Conservation (phyloP, 1,140 invertebrate genomes). For the Druon quercuslanigerum region DNA sequence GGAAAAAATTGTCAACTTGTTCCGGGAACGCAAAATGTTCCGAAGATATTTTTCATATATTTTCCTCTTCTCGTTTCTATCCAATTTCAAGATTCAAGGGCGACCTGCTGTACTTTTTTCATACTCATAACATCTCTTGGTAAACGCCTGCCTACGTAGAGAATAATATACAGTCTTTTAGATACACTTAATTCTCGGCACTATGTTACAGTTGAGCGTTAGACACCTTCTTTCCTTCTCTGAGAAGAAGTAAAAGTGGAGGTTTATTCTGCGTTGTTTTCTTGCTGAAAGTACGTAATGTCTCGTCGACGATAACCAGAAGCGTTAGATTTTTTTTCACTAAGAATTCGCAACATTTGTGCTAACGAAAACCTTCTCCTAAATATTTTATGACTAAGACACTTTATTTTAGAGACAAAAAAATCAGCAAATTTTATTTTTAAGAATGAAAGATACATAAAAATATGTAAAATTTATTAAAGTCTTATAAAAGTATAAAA, state of each 20-base stretch:
- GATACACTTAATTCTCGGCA: constrained; percentile 45
- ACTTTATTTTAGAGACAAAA: neutral
- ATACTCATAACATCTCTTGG: neutral
- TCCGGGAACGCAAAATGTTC: too few species aligned
- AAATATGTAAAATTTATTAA: too few species aligned
- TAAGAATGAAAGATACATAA: too few species aligned
- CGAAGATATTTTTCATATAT: neutral
- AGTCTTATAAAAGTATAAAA: too few species aligned
- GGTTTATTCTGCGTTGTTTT: constrained; percentile 54
- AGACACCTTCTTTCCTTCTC: constrained; percentile 39
- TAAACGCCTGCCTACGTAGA: constrained; percentile 43
- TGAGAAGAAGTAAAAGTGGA: constrained; percentile 7
- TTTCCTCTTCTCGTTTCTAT: neutral
- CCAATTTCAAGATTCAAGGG: neutral
- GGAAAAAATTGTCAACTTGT: too few species aligned
- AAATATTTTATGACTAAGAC: constrained; percentile 3
- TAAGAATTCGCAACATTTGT: constrained; percentile 5
- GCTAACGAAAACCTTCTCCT: neutral
- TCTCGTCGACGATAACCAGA: constrained; percentile 55
- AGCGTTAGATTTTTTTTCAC: constrained; percentile 52
- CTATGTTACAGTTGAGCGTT: constrained; percentile 43
- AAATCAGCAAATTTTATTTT: too few species aligned
- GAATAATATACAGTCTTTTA: constrained; percentile 55
- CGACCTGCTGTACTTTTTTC: too few species aligned
- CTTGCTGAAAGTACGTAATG: constrained; percentile 48